Evolutionary conservation across 2,888 invertebrate genomes (phyloP), one percentile per base, ranked within the genome.

Genomic region (Dryococelus australis): DNA sequence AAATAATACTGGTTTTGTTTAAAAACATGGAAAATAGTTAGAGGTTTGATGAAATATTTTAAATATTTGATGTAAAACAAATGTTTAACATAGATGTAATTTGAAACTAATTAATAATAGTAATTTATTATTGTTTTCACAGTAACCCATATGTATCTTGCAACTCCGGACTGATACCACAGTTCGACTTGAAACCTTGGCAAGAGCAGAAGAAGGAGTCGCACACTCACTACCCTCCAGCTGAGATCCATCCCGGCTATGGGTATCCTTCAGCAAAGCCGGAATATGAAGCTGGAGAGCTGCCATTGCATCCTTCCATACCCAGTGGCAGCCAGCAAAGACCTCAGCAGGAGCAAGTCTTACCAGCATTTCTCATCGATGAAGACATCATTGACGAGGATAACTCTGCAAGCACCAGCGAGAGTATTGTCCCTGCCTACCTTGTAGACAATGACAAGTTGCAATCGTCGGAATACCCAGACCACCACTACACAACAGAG

Each of bases 151-250:
- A 65, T 24, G 65, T 65, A 65, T 65, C 65, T 0, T 96, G 96
- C 90, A 91, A 92, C 35, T 93, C 94, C 89, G 92, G 93, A 85
- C 88, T 91, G 0, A 90, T 94, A 1, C 94, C 94, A 86, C 94
- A 93, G 90, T 94, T 96, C 89, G 94, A 95, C 91, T 91, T 96
- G 85, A 93, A 93, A 0, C 93, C 95, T 0, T 96, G 96, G 96
- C 92, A 92, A 12, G 95, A 96, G 92, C 83, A 86, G 16, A 81
- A 53, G 10, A 86, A 85, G 79, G 87, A 85, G 6, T 84, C 86
- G 35, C 12, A 79, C 27, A 28, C 28, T 26, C 85, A 85, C 26
- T 78, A 84, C 43, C 53, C 87, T 16, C 16, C 51, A 28, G 28
- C 78, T 16, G 87, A 87, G 27, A 20, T 43, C 35, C 16, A 65